Evolutionary conservation across 2,888 invertebrate species (phyloP), one percentile per base, ranked within the genome.

Genomic region (Rhingia rostrata): DNA sequence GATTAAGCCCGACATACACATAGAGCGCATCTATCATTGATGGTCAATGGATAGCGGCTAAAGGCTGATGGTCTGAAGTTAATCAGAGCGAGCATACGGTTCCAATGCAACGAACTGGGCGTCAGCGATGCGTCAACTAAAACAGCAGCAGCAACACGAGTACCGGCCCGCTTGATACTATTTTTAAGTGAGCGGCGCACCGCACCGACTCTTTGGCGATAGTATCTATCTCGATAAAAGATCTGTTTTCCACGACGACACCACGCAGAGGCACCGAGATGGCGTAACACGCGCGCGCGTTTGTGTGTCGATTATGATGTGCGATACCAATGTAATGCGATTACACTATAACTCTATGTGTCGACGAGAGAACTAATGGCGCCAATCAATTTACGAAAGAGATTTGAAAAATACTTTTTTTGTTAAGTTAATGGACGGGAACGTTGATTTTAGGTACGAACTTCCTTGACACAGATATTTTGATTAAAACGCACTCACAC

Each of bases 41-140:
- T 70, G 81, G 81, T 70, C 81, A 81, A 75, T 69, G 69, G 53
- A 56, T 75, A 66, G 66, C 66, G 77, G 43, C 47, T 12, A 54
- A 22, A 22, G 51, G 51, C 63, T 67, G 22, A 9, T 22, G 10
- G 30, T 32, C 30, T 30, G 10, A 45, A 73, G 78, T 73, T 83
- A 78, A 83, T 83, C 82, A 83, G 82, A 83, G 82, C 82, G 61
- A 54, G 54, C 82, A 74, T 70, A 66, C 32, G 45, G 47, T 77
- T 83, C 54, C 56, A 83, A 54, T 66, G 64, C 75, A 75, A 51
- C 22, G 53, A 51, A 37, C 58, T 56, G 63, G 54, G 82, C 73
- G 67, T 83, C 72, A 78, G 63, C 78, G 78, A 83, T 78, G 82
- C 82, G 78, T 83, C 82, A 77, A 67, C 61, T 67, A 43, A 61